Evolutionary conservation across 2,888 invertebrate genomes (phyloP).

Genomic region (Diaprepes abbreviatus): DNA sequence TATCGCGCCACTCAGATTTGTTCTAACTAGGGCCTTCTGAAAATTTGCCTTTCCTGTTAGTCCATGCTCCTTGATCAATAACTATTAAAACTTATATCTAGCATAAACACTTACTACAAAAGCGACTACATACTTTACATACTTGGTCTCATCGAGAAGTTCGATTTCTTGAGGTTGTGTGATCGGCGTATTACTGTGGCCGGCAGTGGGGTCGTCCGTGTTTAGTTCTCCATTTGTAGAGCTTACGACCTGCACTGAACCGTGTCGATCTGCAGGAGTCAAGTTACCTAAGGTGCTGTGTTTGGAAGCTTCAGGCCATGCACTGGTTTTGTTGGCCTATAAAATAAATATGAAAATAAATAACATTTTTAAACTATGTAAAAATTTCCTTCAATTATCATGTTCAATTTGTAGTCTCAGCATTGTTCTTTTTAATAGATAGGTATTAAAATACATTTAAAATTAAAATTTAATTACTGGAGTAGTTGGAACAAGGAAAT

Average conservation of each 20-base stretch:
- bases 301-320: slow-evolving; percentile 89
- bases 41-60: too few species aligned
- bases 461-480: too few species aligned
- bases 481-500: too few species aligned
- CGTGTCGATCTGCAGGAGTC: slow-evolving; percentile 95
- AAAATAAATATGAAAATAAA: too few species aligned
- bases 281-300: slow-evolving; percentile 86
- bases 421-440: too few species aligned
- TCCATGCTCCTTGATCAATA: too few species aligned
- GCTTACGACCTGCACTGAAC: slow-evolving; percentile 98
- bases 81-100: background rate
- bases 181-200: slow-evolving; percentile 97
- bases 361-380: too few species aligned
- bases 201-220: slow-evolving; percentile 95
- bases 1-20: too few species aligned
- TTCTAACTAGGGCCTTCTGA: too few species aligned
- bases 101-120: slow-evolving; percentile 62
- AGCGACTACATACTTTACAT: slow-evolving; percentile 69
- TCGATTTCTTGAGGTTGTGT: slow-evolving; percentile 94
- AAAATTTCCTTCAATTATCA: too few species aligned
- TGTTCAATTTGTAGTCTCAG: too few species aligned
- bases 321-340: slow-evolving; percentile 77
- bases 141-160: slow-evolving; percentile 98
- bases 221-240: slow-evolving; percentile 97
- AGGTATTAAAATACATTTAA: too few species aligned